These are phyloP conservation scores for Caenorhabditis panamensis DNA, from an alignment of 2,888 invertebrate species.

Conservation along the genomic window DNA sequence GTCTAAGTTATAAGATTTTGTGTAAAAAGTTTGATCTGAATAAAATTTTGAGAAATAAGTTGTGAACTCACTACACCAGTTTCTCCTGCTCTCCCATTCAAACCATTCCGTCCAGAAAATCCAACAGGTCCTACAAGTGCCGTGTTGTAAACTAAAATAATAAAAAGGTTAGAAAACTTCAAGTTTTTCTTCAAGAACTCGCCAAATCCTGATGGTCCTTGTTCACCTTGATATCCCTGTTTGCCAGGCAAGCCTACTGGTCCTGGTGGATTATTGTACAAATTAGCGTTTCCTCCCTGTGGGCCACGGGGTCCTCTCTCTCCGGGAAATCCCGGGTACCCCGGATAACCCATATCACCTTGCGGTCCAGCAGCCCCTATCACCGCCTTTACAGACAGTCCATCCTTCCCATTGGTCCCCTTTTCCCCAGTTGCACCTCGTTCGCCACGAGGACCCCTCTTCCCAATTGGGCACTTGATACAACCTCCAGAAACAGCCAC, in stretches of 20 bases:
- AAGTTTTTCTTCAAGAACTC: background rate
- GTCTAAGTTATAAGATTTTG: background rate
- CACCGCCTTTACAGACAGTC: slow-evolving; percentile 38
- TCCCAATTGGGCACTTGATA: slow-evolving; percentile 36
- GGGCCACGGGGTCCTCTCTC: slow-evolving; percentile 38
- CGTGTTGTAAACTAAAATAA: slow-evolving; percentile 39
- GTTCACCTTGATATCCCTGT: slow-evolving; percentile 53
- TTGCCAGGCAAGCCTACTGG: slow-evolving; percentile 50
- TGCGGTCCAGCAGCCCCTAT: slow-evolving; percentile 28
- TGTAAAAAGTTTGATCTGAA: background rate
- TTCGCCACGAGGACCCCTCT: slow-evolving; percentile 23
- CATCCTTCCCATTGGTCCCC: slow-evolving; percentile 34
- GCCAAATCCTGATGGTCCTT: slow-evolving; percentile 56
- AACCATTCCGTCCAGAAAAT: slow-evolving; percentile 43
- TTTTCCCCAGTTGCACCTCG: slow-evolving; percentile 25
- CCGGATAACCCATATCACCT: slow-evolving; percentile 30
- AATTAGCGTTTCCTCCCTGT: slow-evolving; percentile 29
- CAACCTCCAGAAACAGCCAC: slow-evolving; percentile 23
- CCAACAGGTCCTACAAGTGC: slow-evolving; percentile 37
- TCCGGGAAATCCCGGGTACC: slow-evolving; percentile 52
- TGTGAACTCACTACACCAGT: slow-evolving; percentile 26
- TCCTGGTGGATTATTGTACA: slow-evolving; percentile 30
- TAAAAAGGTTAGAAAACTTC: background rate
- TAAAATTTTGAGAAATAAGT: too few relatives aligned
- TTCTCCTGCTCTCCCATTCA: slow-evolving; percentile 33